phyloP scores from a whole-genome alignment of 2,797 vertebrate genomes.

The Calcarius lapponicus region DNA sequence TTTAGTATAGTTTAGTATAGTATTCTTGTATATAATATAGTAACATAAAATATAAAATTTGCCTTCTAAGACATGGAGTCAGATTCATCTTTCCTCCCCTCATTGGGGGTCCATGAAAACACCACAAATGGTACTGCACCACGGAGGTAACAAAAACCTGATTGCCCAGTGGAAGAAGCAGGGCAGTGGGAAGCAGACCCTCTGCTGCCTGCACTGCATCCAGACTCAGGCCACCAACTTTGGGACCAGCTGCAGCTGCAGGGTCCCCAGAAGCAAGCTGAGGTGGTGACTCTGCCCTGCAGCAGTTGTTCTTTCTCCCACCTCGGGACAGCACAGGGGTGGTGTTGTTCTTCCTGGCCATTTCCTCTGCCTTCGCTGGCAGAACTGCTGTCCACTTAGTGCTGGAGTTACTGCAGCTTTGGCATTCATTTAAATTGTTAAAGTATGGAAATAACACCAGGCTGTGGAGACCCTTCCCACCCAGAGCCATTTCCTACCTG shows the following conservation, averaged over 20 bases:
- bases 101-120: too few species aligned
- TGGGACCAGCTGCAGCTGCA: conserved; percentile 96
- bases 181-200: conserved; percentile 87
- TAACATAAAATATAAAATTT: too few species aligned
- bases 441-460: neutral
- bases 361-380: neutral
- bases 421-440: neutral
- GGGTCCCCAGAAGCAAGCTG: conserved; percentile 95
- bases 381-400: neutral
- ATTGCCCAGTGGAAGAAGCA: conserved; percentile 99
- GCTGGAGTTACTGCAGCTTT: neutral
- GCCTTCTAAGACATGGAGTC: too few species aligned
- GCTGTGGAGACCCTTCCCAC: neutral
- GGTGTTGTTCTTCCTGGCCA: neutral
- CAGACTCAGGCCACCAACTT: conserved; percentile 97
- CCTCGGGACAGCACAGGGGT: neutral
- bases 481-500: rapidly evolving
- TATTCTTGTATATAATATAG: too few species aligned
- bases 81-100: too few species aligned
- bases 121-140: conserved; percentile 88
- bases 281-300: conserved; percentile 82
- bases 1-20: too few species aligned
- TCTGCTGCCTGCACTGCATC: conserved; percentile 95
- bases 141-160: conserved; percentile 95
- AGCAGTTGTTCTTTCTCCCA: neutral